Conservation (phyloP, 2,113 vertebrate species). For the Xyrauchen texanus region DNA sequence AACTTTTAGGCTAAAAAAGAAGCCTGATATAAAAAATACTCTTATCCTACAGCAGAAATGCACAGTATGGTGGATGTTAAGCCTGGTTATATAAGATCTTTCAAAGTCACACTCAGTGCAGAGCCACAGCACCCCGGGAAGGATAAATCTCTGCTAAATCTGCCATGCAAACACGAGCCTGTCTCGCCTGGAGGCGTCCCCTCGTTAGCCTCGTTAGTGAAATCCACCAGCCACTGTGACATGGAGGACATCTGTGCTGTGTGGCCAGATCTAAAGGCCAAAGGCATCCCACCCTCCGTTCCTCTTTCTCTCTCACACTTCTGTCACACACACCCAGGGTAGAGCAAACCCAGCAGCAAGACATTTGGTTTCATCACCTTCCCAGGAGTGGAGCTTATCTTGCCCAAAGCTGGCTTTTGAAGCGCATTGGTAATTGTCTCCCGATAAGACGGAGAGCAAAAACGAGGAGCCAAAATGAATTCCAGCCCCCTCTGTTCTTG, state of each 20-base stretch:
- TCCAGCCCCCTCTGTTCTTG: conserved; percentile 50
- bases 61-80: conserved; percentile 6
- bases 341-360: conserved; percentile 47
- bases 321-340: conserved; percentile 41
- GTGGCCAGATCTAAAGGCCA: conserved; percentile 53
- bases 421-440: conserved; percentile 60
- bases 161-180: conserved; percentile 55
- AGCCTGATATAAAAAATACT: background rate
- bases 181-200: conserved; percentile 51
- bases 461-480: conserved; percentile 57
- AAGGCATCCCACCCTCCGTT: conserved; percentile 36
- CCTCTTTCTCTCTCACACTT: conserved; percentile 47
- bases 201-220: conserved; percentile 56
- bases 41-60: background rate
- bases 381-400: conserved; percentile 62
- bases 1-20: background rate
- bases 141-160: conserved; percentile 57
- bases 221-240: conserved; percentile 44
- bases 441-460: conserved; percentile 45
- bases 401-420: conserved; percentile 55
- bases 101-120: conserved; percentile 12
- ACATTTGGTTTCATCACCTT: conserved; percentile 58
- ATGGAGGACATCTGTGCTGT: conserved; percentile 59
- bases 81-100: conserved; percentile 27
- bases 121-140: conserved; percentile 17